Evolutionary conservation across 2,113 vertebrate species (phyloP).

Genomic region (Polypterus bichir): DNA sequence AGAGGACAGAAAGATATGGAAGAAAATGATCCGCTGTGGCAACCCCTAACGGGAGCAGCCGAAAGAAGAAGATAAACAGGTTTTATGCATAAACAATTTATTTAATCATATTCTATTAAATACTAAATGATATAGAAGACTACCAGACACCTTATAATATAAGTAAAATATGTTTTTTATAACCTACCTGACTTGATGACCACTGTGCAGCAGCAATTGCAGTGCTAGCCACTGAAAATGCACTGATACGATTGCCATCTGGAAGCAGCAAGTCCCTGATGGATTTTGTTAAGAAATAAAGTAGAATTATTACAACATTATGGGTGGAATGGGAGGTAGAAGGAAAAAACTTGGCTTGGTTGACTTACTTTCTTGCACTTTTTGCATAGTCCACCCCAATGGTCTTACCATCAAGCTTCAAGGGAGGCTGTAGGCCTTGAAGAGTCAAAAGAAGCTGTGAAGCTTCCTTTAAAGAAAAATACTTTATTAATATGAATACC

Average conservation of each 20-base stretch:
- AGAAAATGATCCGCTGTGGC: too few relatives aligned
- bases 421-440: constrained; percentile 82
- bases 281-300: constrained; percentile 12
- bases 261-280: constrained; percentile 81
- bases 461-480: constrained; percentile 63
- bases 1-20: too few relatives aligned
- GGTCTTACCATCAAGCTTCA: constrained; percentile 95
- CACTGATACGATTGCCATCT: constrained; percentile 88
- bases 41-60: too few relatives aligned
- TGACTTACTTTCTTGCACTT: constrained; percentile 90
- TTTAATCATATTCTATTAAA: too few relatives aligned
- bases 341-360: not conserved
- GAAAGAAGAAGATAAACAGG: too few relatives aligned
- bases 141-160: too few relatives aligned
- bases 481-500: not conserved
- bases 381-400: constrained; percentile 97
- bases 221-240: constrained; percentile 93
- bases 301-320: not conserved
- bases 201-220: constrained; percentile 97
- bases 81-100: too few relatives aligned
- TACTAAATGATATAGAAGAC: too few relatives aligned
- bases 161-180: not conserved
- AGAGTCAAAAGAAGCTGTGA: constrained; percentile 90
- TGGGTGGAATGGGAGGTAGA: not conserved
- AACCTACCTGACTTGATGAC: constrained; percentile 86